Conservation (phyloP, 2,888 invertebrate species). For the Leptinotarsa tumamoca region DNA sequence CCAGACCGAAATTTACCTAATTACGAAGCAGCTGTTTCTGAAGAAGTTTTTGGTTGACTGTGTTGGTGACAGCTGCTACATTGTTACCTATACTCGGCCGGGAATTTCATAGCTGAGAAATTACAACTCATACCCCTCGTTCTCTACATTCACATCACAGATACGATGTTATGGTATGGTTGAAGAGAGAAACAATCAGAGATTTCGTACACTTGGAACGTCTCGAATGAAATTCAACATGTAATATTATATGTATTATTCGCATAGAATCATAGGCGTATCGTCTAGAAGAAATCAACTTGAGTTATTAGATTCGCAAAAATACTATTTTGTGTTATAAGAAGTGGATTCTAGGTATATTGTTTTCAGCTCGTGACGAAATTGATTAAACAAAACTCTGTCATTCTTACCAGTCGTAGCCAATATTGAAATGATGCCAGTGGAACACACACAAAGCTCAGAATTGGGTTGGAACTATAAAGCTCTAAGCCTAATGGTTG, state of each 20-base stretch:
- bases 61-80: slow-evolving; percentile 55
- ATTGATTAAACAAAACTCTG: too few species aligned
- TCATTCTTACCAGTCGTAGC: too few species aligned
- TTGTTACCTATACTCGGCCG: slow-evolving; percentile 48
- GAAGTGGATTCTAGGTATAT: too few species aligned
- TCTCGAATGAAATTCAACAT: neutral
- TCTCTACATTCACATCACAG: slow-evolving; percentile 1
- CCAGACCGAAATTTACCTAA: slow-evolving; percentile 41
- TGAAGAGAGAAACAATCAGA: neutral
- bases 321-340: too few species aligned
- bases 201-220: neutral
- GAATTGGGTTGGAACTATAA: too few species aligned
- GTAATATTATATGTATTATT: neutral
- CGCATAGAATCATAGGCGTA: neutral
- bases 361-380: too few species aligned
- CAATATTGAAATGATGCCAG: too few species aligned
- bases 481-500: too few species aligned
- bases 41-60: slow-evolving; percentile 51
- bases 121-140: neutral
- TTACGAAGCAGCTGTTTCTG: slow-evolving; percentile 50
- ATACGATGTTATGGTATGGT: neutral
- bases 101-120: slow-evolving; percentile 15
- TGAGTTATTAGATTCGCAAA: too few species aligned
- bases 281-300: too few species aligned
- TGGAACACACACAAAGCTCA: too few species aligned